Conservation (phyloP, 2,888 invertebrate species). For the Rotaria socialis region DNA sequence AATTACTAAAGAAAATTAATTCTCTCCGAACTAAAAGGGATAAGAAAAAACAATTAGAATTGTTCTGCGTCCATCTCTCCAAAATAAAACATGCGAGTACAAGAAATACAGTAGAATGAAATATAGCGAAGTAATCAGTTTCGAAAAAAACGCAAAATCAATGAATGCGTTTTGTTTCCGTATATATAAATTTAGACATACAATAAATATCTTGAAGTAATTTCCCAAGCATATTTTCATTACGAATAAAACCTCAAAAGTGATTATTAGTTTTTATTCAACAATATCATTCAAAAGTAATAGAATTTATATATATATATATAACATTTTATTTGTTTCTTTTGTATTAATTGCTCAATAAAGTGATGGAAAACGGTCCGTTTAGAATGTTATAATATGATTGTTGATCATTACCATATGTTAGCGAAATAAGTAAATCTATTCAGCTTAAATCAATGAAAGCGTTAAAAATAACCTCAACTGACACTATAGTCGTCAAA, state of each 20-base stretch:
- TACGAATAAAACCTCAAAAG: conserved; percentile 48
- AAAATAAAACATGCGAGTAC: too few species aligned
- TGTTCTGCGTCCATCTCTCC: too few species aligned
- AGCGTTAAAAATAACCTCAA: background rate
- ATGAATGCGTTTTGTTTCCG: too few species aligned
- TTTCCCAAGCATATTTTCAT: conserved; percentile 46
- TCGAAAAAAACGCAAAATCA: too few species aligned
- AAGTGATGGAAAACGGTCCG: too few species aligned
- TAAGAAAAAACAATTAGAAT: too few species aligned
- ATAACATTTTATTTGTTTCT: too few species aligned
- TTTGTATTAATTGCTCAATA: too few species aligned
- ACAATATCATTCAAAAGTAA: conserved; percentile 47
- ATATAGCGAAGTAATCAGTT: too few species aligned
- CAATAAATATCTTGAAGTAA: conserved; percentile 44
- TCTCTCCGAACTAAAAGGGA: too few species aligned
- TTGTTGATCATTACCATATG: conserved; percentile 31
- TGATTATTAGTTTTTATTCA: conserved; percentile 47
- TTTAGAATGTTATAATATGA: conserved; percentile 33
- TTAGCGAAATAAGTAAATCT: background rate
- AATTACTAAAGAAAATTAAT: too few species aligned
- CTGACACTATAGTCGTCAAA: background rate
- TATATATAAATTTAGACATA: background rate
- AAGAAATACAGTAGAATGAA: too few species aligned
- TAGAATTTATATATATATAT: background rate
- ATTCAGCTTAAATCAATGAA: background rate